Conservation (phyloP, 2,888 invertebrate genomes). For the Auanema sp. region DNA sequence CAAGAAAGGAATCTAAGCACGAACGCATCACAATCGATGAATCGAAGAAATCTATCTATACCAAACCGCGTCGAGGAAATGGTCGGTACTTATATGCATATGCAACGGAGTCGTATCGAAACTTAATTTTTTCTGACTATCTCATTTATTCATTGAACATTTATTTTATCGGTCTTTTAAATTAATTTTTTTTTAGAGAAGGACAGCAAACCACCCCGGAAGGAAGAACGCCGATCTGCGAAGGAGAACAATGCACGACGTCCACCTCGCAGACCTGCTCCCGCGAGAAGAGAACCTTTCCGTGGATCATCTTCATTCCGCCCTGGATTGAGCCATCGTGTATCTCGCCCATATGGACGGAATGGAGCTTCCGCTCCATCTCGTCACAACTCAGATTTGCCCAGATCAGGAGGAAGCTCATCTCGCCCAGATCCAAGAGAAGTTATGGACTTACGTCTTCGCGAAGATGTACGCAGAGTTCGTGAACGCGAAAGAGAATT, state of each 20-base stretch:
- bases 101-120: background rate
- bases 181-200: no score
- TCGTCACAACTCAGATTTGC: background rate
- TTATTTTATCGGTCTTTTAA: no score
- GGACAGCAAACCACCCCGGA: background rate
- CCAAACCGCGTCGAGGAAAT: background rate
- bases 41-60: background rate
- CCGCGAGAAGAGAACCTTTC: background rate
- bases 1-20: conserved; percentile 10
- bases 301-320: background rate
- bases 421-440: conserved; percentile 72
- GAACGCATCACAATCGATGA: background rate
- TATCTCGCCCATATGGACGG: conserved; percentile 6
- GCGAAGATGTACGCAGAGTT: conserved; percentile 81
- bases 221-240: background rate
- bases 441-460: conserved; percentile 77
- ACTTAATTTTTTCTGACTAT: background rate
- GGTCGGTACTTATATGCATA: conserved; percentile 1
- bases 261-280: background rate
- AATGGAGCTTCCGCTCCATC: background rate
- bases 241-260: background rate
- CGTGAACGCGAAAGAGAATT: conserved; percentile 77
- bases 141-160: no score
- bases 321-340: conserved; percentile 3
- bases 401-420: background rate